Conservation (phyloP, 2,888 invertebrate genomes). For the Dynastes tityus region DNA sequence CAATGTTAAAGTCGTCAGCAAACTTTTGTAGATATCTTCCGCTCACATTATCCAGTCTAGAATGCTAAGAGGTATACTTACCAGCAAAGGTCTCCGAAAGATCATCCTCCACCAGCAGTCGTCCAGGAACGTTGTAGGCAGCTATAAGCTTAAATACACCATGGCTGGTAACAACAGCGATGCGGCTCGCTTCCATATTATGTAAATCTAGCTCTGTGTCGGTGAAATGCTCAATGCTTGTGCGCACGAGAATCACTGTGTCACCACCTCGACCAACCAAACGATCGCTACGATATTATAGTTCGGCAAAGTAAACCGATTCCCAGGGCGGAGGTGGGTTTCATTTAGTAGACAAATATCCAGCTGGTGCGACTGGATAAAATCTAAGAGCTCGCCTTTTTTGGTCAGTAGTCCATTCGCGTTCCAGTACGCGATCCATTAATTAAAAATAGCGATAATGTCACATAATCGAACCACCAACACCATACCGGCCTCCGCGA, state of each 20-base stretch:
- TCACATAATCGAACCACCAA: too few species aligned
- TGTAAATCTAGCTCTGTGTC: not conserved
- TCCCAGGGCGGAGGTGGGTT: not conserved
- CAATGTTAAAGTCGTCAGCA: too few species aligned
- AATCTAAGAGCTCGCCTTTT: not conserved
- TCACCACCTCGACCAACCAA: not conserved
- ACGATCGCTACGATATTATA: not conserved
- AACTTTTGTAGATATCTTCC: too few species aligned
- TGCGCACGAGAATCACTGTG: not conserved
- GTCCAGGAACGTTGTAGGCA: not conserved
- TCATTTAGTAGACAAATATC: not conserved
- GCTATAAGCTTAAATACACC: not conserved
- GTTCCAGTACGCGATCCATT: not conserved
- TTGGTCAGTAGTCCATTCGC: not conserved
- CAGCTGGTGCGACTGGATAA: not conserved
- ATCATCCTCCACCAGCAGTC: not conserved
- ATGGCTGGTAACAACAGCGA: not conserved
- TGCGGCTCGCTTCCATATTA: not conserved
- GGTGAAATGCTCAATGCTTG: not conserved
- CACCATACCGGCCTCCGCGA: too few species aligned
- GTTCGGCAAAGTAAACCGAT: not conserved
- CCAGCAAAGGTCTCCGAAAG: not conserved
- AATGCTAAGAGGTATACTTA: too few species aligned
- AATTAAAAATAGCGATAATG: too few species aligned
- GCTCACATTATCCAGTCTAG: too few species aligned